Percentiles rank a stretch among this genome's conserved stretches.
These are phyloP conservation scores for Baryphthengus martii DNA, from an alignment of 2,113 vertebrate species.

Conservation along the genomic window DNA sequence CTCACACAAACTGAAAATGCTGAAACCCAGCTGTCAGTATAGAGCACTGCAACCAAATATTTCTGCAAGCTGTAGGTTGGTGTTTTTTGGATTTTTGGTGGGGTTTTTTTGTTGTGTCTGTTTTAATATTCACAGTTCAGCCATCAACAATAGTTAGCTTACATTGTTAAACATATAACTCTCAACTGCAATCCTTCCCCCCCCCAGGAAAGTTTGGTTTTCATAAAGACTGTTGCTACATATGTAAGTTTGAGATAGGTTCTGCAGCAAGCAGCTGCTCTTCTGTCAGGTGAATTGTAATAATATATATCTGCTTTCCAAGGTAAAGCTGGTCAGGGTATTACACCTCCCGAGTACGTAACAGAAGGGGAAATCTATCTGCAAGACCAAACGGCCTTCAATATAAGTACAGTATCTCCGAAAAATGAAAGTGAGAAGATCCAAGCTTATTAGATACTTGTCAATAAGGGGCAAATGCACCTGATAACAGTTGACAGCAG, in stretches of 20 bases:
- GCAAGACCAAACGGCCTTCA: constrained; percentile 32
- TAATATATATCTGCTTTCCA: background rate
- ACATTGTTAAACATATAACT: background rate
- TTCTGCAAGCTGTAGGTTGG: background rate
- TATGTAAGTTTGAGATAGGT: background rate
- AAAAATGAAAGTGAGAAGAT: constrained; percentile 4
- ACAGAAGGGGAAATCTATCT: background rate
- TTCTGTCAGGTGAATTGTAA: background rate
- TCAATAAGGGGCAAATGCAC: constrained; percentile 7
- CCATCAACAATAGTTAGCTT: background rate
- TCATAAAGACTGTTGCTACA: background rate
- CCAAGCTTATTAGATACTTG: constrained; percentile 13
- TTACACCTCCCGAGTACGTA: background rate
- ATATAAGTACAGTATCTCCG: background rate
- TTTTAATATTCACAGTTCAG: background rate
- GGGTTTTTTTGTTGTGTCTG: too few species aligned
- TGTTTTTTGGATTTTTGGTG: background rate
- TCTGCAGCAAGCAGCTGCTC: constrained; percentile 44
- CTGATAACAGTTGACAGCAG: background rate
- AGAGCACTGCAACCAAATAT: background rate
- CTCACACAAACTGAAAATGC: background rate
- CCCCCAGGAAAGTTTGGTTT: background rate
- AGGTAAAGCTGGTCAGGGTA: background rate
- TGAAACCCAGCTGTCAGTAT: background rate
- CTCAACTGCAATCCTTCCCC: background rate